Percentiles rank a stretch among this genome's conserved stretches.
Conservation (phyloP, 2,888 invertebrate species). For the Cancer borealis region DNA sequence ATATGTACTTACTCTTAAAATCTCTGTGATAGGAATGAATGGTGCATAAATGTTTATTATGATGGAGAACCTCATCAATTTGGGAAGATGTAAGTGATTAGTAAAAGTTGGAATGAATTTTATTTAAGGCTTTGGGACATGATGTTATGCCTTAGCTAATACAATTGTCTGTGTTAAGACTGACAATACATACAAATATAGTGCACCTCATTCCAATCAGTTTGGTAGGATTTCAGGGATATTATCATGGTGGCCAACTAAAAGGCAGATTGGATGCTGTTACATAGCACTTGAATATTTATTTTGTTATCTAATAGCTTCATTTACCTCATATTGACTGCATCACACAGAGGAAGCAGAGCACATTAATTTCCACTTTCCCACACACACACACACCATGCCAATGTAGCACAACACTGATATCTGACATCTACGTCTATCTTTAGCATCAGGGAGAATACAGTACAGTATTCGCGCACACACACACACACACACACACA, state of each 20-base stretch:
- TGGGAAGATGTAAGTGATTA: background rate
- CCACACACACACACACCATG: background rate
- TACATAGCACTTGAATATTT: background rate
- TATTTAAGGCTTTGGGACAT: background rate
- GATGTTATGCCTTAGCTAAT: background rate
- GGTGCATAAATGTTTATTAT: background rate
- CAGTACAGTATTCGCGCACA: no score
- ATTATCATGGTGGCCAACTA: background rate
- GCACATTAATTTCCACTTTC: background rate
- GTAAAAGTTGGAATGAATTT: background rate
- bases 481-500: background rate
- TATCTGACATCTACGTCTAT: background rate
- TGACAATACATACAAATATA: background rate
- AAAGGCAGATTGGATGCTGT: background rate
- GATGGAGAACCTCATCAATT: background rate
- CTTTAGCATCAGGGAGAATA: background rate
- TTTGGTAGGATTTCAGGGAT: background rate
- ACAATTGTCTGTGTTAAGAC: background rate
- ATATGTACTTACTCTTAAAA: no score
- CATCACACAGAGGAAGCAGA: background rate
- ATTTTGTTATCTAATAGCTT: background rate
- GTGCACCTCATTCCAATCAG: no score
- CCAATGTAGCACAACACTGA: background rate
- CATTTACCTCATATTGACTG: background rate
- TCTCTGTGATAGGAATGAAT: background rate